Conservation (phyloP, 2,888 invertebrate genomes). For the Protonemura montana region DNA sequence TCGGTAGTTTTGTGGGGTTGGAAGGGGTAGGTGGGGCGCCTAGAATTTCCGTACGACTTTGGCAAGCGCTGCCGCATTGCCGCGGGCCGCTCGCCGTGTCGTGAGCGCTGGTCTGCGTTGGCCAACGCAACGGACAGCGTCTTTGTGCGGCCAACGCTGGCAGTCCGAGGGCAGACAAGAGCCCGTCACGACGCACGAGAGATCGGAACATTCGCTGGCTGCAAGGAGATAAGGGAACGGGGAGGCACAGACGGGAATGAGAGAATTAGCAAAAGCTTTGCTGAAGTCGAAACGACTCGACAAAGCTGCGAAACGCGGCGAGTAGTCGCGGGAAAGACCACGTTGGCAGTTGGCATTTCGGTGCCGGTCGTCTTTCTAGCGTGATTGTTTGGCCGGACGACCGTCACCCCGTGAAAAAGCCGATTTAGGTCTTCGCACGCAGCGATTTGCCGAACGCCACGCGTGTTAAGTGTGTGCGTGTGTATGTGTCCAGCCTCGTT, state of each 20-base stretch:
- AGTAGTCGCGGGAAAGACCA: too few species aligned
- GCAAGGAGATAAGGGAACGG: neutral
- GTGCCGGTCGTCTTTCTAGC: too few species aligned
- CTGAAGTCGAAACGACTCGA: too few species aligned
- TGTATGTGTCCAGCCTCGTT: neutral
- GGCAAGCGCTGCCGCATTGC: neutral
- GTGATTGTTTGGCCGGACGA: too few species aligned
- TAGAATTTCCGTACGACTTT: too few species aligned
- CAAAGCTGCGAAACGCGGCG: too few species aligned
- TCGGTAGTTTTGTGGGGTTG: neutral
- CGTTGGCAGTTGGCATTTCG: too few species aligned
- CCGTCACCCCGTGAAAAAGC: too few species aligned
- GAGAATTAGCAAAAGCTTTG: neutral
- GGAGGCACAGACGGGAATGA: neutral
- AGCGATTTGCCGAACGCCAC: too few species aligned
- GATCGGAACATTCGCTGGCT: neutral
- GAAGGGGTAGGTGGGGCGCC: neutral
- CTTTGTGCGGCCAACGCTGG: neutral
- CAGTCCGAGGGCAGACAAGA: neutral
- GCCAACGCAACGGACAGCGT: neutral
- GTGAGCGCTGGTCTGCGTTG: constrained; percentile 1
- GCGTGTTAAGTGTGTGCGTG: neutral
- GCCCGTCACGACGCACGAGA: too few species aligned
- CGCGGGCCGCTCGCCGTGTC: neutral
- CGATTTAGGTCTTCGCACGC: too few species aligned